These are phyloP conservation scores for Trichomalopsis sarcophagae DNA, from an alignment of 1,140 invertebrate species.

Conservation along the genomic window DNA sequence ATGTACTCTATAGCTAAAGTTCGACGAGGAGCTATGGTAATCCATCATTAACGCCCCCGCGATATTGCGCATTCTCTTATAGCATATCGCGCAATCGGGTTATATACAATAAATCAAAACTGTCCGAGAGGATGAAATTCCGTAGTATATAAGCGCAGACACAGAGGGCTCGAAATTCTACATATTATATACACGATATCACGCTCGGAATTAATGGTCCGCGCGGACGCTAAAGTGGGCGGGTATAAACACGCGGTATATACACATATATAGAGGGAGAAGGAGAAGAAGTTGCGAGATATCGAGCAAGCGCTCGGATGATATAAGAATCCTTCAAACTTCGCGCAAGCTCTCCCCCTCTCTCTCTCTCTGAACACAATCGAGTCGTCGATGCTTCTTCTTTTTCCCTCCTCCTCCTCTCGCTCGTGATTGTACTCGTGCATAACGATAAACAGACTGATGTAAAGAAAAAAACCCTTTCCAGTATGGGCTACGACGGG, in stretches of 20 bases:
- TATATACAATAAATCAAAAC: too few relatives aligned
- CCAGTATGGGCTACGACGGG: conserved; percentile 83
- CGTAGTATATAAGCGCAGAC: too few relatives aligned
- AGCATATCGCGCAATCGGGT: too few relatives aligned
- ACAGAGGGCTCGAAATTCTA: too few relatives aligned
- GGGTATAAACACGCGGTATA: too few relatives aligned
- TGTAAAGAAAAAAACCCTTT: neutral
- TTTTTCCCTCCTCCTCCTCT: too few relatives aligned
- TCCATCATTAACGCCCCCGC: conserved; percentile 17
- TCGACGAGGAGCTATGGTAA: neutral
- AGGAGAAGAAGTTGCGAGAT: neutral
- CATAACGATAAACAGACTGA: neutral
- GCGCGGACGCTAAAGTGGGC: conserved; percentile 60
- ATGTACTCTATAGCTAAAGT: neutral
- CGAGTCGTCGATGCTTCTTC: too few relatives aligned
- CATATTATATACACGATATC: too few relatives aligned
- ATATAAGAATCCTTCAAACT: conserved; percentile 21
- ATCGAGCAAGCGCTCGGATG: neutral
- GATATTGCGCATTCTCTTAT: neutral
- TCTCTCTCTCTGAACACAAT: too few relatives aligned
- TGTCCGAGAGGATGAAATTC: too few relatives aligned
- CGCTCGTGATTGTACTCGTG: too few relatives aligned
- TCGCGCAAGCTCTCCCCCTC: neutral
- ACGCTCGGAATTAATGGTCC: conserved; percentile 62
- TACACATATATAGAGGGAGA: neutral